Conservation (phyloP, 2,888 invertebrate genomes). For the Siphlonurus alternatus region DNA sequence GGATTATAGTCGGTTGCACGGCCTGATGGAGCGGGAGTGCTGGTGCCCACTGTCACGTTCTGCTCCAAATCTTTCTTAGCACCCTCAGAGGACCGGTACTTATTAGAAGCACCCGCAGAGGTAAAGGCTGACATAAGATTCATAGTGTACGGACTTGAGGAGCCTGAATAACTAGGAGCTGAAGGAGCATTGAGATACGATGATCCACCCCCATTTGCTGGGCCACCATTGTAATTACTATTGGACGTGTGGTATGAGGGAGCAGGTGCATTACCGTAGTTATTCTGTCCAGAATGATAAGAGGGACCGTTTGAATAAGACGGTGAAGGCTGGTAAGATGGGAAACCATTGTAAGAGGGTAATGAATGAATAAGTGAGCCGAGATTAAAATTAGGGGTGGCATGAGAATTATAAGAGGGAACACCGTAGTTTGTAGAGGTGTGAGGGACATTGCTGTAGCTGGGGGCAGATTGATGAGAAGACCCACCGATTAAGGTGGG, state of each 20-base stretch:
- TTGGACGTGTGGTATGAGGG: background rate
- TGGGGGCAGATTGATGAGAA: no score
- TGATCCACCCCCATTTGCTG: background rate
- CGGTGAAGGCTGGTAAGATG: background rate
- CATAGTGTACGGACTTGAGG: background rate
- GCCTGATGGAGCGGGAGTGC: background rate
- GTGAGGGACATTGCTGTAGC: no score
- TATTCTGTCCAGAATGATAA: background rate
- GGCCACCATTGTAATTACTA: background rate
- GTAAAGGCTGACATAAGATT: background rate
- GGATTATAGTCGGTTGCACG: background rate
- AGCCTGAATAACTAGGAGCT: background rate
- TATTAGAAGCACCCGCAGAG: background rate
- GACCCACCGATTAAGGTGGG: no score
- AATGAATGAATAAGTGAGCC: background rate
- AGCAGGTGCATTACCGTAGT: background rate
- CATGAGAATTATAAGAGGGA: no score
- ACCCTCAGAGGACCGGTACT: background rate
- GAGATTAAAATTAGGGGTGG: no score
- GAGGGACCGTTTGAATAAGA: background rate
- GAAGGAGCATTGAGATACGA: background rate
- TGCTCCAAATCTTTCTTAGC: background rate
- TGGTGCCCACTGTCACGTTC: background rate
- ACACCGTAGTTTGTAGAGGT: no score
- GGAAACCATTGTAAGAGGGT: background rate